Evolutionary conservation across 2,797 vertebrate genomes (phyloP), one percentile per base, ranked within the genome.

Genomic region (Anas flavirostris): DNA sequence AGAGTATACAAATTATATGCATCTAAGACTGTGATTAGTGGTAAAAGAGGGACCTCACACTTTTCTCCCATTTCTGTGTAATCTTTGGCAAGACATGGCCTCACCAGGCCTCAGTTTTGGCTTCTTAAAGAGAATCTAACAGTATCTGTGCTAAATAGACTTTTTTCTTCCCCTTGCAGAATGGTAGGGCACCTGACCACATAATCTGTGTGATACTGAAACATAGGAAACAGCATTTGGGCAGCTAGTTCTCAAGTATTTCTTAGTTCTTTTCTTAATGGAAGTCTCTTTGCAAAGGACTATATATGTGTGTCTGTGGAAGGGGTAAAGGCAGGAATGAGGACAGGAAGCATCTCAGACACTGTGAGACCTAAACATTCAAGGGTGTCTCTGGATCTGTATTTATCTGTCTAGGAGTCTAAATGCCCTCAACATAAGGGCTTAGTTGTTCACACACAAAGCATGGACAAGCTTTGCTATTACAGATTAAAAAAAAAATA

Each of bases 51-150:
- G 62, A 63, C 29, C 41, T 43, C 48, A 87, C 33, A 43, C 7
- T 78, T 15, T 84, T 44, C 55, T 77, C 33, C 25, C 17, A 63
- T 72, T 89, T 87, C 58, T 75, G 7, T 77, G 58, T 77, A 85
- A 87, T 85, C 44, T 92, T 75, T 78, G 58, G 73, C 41, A 93
- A 72, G 41, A 81, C 5, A 39, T 52, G 29, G 69, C 62, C 75
- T 93, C 93, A 88, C 43, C 46, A 73, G 79, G 79, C 62, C n/a
- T 92, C 79, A 79, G 18, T 76, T 95, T 76, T 88, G 7, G n/a
- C 50, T n/a, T 58, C 46, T 83, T 78, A 62, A 63, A 63, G n/a
- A 31, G 26, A 72, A 15, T 63, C 52, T 82, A 86, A 73, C 55
- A 78, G 58, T 22, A 66, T 10, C 55, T 62, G 29, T 52, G 39